phyloP scores from a whole-genome alignment of 1,140 invertebrate species.

The Apis mellifera region Amel_HAv3.1 CM009931.2:10501-11000 shows the following conservation, averaged over 20 bases:
- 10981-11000: slow-evolving; percentile 87
- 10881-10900: neutral
- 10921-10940: slow-evolving; percentile 94
- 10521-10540: too few species aligned
- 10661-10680: slow-evolving; percentile 17
- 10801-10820: neutral
- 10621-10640: neutral
- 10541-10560: too few species aligned
- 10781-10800: neutral
- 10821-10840: neutral
- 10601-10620: neutral
- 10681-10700: neutral
- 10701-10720: slow-evolving; percentile 31
- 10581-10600: neutral
- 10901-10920: slow-evolving; percentile 87
- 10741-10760: slow-evolving; percentile 31
- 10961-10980: slow-evolving; percentile 92
- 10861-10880: too few species aligned
- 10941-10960: slow-evolving; percentile 92
- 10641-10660: neutral
- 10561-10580: too few species aligned
- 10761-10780: slow-evolving; percentile 18
- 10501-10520: too few species aligned
- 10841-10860: neutral
- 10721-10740: neutral